A percentile compares a stretch with the other conserved stretches of the same genome.
phyloP scores from a whole-genome alignment of 1,140 invertebrate species.

The Solenopsis fugax region DNA sequence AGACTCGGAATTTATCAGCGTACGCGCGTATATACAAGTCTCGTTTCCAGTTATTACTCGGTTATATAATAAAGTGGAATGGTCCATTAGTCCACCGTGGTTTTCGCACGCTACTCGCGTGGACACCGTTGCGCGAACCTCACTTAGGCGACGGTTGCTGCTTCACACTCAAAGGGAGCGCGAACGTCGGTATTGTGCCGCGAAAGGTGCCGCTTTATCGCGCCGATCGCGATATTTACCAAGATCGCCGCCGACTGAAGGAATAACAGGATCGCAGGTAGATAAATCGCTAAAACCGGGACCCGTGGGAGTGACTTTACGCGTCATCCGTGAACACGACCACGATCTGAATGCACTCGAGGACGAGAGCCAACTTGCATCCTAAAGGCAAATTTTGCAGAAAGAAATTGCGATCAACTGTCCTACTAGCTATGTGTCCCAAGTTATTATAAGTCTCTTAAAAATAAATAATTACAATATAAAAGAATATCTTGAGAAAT shows the following conservation, averaged over 20 bases:
- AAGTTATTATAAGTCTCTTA: background rate
- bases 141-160: slow-evolving; percentile 1
- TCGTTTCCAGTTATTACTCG: slow-evolving; percentile 19
- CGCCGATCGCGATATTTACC: slow-evolving; percentile 59
- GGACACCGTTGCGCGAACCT: slow-evolving; percentile 53
- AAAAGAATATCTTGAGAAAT: background rate
- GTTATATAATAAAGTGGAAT: slow-evolving; percentile 31
- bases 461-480: background rate
- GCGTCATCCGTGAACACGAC: slow-evolving; percentile 32
- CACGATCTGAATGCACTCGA: slow-evolving; percentile 10
- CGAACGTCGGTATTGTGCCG: slow-evolving; percentile 44
- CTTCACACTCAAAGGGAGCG: slow-evolving; percentile 11
- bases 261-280: slow-evolving; percentile 44
- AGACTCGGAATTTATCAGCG: slow-evolving; percentile 20
- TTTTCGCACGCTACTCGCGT: slow-evolving; percentile 50
- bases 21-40: background rate
- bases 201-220: slow-evolving; percentile 61
- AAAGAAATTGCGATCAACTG: background rate
- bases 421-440: background rate
- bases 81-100: slow-evolving; percentile 29
- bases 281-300: slow-evolving; percentile 50
- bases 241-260: slow-evolving; percentile 16
- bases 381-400: background rate
- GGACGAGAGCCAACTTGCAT: background rate
- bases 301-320: slow-evolving; percentile 24